Conservation (phyloP, 2,113 vertebrate genomes). For the Sterrhoptilus dennistouni region DNA sequence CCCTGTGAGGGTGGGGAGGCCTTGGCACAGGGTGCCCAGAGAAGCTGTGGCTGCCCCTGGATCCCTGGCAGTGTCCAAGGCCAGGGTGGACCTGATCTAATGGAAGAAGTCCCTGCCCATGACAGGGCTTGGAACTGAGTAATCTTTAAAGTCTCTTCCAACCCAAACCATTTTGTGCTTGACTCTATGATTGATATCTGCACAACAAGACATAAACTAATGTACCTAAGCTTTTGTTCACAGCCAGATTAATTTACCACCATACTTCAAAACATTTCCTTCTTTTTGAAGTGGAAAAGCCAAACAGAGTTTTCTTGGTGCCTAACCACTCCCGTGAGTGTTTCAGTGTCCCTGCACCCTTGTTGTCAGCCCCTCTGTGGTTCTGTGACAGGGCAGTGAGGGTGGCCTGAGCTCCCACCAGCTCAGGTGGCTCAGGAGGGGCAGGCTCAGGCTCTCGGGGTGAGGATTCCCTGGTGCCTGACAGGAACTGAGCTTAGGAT, state of each 20-base stretch:
- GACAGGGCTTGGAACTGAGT: not conserved
- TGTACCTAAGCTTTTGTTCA: not conserved
- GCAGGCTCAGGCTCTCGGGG: not conserved
- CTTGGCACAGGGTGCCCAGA: not conserved
- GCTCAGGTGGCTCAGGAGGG: not conserved
- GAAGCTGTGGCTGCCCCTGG: not conserved
- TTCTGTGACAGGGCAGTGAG: not conserved
- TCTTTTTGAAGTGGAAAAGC: not conserved
- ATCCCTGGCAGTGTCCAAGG: not conserved
- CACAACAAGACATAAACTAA: not conserved
- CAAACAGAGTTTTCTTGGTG: not conserved
- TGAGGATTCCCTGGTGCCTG: not conserved
- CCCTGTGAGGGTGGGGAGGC: rapidly evolving
- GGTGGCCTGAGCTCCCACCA: not conserved
- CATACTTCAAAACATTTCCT: not conserved
- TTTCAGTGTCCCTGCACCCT: not conserved
- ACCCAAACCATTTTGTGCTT: not conserved
- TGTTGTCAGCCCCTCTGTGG: not conserved
- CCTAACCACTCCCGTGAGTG: not conserved
- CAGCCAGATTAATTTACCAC: not conserved
- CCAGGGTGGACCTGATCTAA: rapidly evolving
- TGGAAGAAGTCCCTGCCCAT: not conserved
- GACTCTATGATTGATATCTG: not conserved
- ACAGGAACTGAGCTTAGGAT: not conserved
- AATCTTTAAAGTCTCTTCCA: not conserved